phyloP scores from a whole-genome alignment of 2,797 vertebrate genomes.

The Threskiornis aethiopicus region DNA sequence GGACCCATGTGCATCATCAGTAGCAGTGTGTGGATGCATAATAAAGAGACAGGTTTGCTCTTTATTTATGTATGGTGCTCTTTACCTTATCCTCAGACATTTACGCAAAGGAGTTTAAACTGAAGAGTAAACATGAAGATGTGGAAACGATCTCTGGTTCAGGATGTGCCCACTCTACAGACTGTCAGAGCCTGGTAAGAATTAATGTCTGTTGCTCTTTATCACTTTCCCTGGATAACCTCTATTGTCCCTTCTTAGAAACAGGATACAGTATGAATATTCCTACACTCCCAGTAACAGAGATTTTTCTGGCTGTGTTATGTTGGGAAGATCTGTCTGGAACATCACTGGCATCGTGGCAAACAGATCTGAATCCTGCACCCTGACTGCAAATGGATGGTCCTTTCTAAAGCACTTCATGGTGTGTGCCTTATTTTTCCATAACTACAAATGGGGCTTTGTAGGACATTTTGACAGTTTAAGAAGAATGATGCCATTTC shows the following conservation, averaged over 20 bases:
- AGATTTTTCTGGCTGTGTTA: not conserved
- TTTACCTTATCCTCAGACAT: not conserved
- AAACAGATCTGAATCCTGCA: not conserved
- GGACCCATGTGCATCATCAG: not conserved
- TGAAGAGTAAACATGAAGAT: not conserved
- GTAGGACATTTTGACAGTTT: not conserved
- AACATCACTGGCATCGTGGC: not conserved
- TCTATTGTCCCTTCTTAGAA: not conserved
- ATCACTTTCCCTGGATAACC: not conserved
- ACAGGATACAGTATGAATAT: not conserved
- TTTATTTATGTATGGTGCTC: conserved; percentile 13
- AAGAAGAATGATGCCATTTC: not conserved
- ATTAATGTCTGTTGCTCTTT: not conserved
- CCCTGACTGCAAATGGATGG: not conserved
- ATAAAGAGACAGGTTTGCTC: not conserved
- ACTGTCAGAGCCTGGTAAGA: not conserved
- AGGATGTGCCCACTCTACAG: not conserved
- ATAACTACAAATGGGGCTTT: not conserved
- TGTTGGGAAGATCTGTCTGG: not conserved
- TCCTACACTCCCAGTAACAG: not conserved
- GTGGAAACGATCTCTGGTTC: not conserved
- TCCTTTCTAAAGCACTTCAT: not conserved
- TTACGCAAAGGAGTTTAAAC: not conserved
- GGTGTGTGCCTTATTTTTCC: not conserved
- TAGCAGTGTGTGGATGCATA: not conserved